Conservation (phyloP, 53 echinoderm and acorn worm genomes). For the Echinarachnius parma region DNA sequence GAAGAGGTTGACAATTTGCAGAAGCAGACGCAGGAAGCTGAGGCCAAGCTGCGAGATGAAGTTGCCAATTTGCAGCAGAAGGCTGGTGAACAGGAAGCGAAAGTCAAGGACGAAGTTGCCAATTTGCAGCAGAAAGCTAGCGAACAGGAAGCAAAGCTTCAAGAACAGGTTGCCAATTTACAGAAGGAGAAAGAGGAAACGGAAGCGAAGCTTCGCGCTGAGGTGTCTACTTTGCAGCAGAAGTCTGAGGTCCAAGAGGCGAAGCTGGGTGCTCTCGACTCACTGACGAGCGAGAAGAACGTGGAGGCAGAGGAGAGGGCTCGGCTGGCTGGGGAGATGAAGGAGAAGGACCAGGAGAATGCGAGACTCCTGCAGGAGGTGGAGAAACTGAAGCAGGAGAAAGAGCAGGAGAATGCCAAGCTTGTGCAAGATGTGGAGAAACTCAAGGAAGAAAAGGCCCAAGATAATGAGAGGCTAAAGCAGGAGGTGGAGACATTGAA, state of each 20-base stretch:
- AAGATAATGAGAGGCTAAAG: constrained; percentile 15
- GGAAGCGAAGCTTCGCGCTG: constrained; percentile 20
- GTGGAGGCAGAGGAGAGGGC: constrained; percentile 31
- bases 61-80: constrained; percentile 45
- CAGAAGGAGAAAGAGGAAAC: constrained; percentile 51
- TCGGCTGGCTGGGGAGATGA: constrained; percentile 8
- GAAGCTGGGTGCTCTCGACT: constrained; percentile 38
- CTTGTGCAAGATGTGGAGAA: constrained; percentile 14
- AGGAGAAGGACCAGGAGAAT: constrained; percentile 41
- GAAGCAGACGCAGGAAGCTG: constrained; percentile 29
- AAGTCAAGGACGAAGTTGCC: constrained; percentile 10
- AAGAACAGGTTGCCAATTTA: constrained; percentile 42
- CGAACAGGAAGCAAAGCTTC: constrained; percentile 10
- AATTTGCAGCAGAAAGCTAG: constrained; percentile 27
- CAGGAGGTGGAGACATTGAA: constrained; percentile 20
- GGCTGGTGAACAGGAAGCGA: constrained; percentile 50
- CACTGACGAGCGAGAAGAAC: constrained; percentile 33
- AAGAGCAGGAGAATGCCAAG: too few species aligned
- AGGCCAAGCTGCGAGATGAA: constrained; percentile 17
- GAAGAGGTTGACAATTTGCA: too few species aligned
- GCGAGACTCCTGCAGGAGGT: constrained; percentile 41
- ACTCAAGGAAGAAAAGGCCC: background rate
- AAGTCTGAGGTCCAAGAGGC: constrained; percentile 35
- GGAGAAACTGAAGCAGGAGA: constrained; percentile 47
- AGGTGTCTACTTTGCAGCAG: too few species aligned